Base-by-base conservation (phyloP, 2,113 vertebrate genomes). In the Ictidomys tridecemlineatus region DNA sequence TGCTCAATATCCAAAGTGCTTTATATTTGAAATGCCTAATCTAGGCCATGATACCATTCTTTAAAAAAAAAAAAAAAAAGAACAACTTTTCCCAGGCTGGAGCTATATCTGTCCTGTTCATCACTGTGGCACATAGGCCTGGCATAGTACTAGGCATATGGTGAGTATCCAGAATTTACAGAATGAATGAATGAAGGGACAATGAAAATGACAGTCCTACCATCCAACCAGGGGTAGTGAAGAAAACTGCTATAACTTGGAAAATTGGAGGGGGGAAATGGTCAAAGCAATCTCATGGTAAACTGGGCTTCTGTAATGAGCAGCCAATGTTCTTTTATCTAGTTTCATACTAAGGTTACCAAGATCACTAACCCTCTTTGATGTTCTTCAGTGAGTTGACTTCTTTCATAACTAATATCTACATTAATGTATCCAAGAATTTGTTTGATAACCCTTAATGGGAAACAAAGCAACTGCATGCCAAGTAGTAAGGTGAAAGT, bases 351-450 rank as follows among this genome's bases (percentile, higher is more conserved):
- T 63, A 92, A 89, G 34, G 4, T 69, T n/a, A 53, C 12, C 63
- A 83, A 18, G n/a, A 39, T 82, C 24, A 45, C 78, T 92, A 85
- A 76, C 48, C 53, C 14, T 61, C 45, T 83, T 86, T 93, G 42
- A 48, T 74, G 32, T 56, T 89, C 39, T 86, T 1, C 37, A 70
- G 32, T 86, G 42, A 28, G 26, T 65, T 65, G 48, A 39, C 58
- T 70, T 97, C 58, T 73, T 93, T 93, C 8, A 28, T 69, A 85
- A 88, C 26, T 63, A 39, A 83, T 78, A 77, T 61, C 5, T 76
- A 67, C 17, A 69, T 65, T 89, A 42, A 37, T 96, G 14, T 63
- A 37, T 42, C 63, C 45, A 78, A 3, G 85, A 56, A 51, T 73
- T 82, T 88, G 45, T 67, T 82, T 5, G 1, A 67, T 93, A 77